Conservation (phyloP, 2,797 vertebrate genomes). For the Enteromius thamalakanensis region DNA sequence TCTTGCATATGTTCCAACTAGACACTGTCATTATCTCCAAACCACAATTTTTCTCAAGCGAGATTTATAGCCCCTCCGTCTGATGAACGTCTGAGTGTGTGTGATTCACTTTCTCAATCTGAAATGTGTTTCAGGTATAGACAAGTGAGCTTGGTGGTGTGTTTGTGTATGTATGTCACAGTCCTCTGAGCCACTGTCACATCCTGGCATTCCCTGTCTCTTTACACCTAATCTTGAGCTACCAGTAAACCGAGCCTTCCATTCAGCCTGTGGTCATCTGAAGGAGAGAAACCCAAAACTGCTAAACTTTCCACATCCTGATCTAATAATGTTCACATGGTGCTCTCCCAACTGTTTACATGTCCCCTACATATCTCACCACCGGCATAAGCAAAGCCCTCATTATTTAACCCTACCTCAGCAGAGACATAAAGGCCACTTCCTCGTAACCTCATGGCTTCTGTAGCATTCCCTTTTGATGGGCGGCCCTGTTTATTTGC, state of each 20-base stretch:
- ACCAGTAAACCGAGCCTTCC: slow-evolving; percentile 35
- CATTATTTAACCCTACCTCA: slow-evolving; percentile 81
- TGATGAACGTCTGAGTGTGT: background rate
- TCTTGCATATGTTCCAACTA: slow-evolving; percentile 16
- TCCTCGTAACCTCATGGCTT: slow-evolving; percentile 80
- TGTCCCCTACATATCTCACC: slow-evolving; percentile 80
- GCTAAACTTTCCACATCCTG: slow-evolving; percentile 66
- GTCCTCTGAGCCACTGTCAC: slow-evolving; percentile 15
- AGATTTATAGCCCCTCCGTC: slow-evolving; percentile 30
- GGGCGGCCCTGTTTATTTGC: slow-evolving; percentile 79
- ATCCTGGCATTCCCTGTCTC: slow-evolving; percentile 21
- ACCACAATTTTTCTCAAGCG: slow-evolving; percentile 32
- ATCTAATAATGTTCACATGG: slow-evolving; percentile 81
- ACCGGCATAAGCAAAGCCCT: slow-evolving; percentile 82
- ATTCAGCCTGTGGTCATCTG: slow-evolving; percentile 50
- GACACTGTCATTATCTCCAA: slow-evolving; percentile 41
- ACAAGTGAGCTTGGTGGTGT: slow-evolving; percentile 23
- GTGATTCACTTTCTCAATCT: slow-evolving; percentile 7
- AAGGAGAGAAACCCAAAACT: slow-evolving; percentile 42
- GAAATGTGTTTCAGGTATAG: slow-evolving; percentile 4
- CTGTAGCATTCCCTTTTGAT: slow-evolving; percentile 78
- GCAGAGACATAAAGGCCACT: slow-evolving; percentile 83
- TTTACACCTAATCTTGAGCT: slow-evolving; percentile 30
- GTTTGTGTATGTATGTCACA: slow-evolving; percentile 26
- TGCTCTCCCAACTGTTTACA: slow-evolving; percentile 79